Conservation (phyloP, 2,888 invertebrate species). For the Xanthostigma xanthostigma region DNA sequence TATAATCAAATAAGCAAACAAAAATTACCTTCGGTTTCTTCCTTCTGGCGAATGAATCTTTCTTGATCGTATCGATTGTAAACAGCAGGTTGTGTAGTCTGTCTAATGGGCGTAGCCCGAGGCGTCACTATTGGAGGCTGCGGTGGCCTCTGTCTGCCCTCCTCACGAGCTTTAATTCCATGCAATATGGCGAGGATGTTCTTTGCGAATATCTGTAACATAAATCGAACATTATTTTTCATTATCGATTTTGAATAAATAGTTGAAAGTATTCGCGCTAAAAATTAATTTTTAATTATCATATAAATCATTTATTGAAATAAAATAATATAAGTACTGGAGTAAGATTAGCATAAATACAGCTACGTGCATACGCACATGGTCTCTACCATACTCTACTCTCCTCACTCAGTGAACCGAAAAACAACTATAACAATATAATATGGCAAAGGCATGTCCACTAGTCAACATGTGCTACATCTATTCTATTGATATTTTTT, state of each 20-base stretch:
- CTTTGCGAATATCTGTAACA: slow-evolving; percentile 67
- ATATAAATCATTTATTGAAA: too few relatives aligned
- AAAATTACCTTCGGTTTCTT: slow-evolving; percentile 69
- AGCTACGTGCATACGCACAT: too few relatives aligned
- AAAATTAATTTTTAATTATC: too few relatives aligned
- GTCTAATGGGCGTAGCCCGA: slow-evolving; percentile 48
- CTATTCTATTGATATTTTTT: too few relatives aligned
- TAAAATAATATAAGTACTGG: too few relatives aligned
- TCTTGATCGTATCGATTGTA: slow-evolving; percentile 99
- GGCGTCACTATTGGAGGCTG: slow-evolving; percentile 43
- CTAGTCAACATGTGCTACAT: too few relatives aligned
- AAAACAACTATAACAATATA: too few relatives aligned
- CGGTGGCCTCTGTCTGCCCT: slow-evolving; percentile 53
- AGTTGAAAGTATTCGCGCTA: background rate
- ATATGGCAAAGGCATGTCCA: too few relatives aligned
- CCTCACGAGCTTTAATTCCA: slow-evolving; percentile 85
- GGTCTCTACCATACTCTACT: too few relatives aligned
- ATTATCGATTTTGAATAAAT: background rate
- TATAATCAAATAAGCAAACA: background rate
- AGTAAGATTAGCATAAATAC: too few relatives aligned
- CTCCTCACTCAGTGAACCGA: too few relatives aligned
- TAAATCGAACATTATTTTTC: slow-evolving; percentile 2
- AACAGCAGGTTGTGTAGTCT: slow-evolving; percentile 53
- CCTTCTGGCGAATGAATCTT: slow-evolving; percentile 81
- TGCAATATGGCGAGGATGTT: slow-evolving; percentile 83